Percentiles rank a stretch among this genome's conserved stretches.
These are phyloP conservation scores for Glomeris marginata DNA, from an alignment of 2,888 invertebrate species.

Conservation along the genomic window DNA sequence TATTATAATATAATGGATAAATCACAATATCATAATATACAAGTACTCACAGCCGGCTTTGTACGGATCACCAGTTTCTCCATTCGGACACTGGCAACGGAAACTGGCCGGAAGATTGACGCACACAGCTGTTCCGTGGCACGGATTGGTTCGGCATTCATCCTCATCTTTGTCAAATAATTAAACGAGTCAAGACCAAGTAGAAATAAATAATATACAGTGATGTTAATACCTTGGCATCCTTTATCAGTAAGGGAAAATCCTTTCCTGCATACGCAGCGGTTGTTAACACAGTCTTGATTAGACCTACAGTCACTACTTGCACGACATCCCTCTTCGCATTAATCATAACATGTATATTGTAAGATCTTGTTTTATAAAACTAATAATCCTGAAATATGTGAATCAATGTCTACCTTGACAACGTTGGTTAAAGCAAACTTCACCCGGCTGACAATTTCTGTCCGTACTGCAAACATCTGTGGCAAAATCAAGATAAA, in stretches of 20 bases:
- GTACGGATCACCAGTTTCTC: constrained; percentile 53
- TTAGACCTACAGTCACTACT: constrained; percentile 64
- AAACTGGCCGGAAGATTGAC: constrained; percentile 65
- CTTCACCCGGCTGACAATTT: constrained; percentile 77
- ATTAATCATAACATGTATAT: neutral
- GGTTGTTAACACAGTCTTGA: constrained; percentile 37
- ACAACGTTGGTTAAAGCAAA: constrained; percentile 67
- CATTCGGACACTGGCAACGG: constrained; percentile 60
- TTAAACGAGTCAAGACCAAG: neutral
- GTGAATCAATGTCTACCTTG: constrained; percentile 32
- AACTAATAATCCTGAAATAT: neutral
- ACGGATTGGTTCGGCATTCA: constrained; percentile 48
- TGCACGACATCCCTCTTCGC: constrained; percentile 53
- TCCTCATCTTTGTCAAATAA: constrained; percentile 30
- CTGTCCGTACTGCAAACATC: constrained; percentile 52
- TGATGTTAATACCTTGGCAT: constrained; percentile 44
- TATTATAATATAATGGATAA: too few species aligned
- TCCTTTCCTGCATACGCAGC: constrained; percentile 39
- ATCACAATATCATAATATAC: neutral
- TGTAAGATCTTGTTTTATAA: neutral
- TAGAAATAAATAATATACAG: neutral
- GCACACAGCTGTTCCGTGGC: constrained; percentile 65
- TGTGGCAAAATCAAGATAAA: constrained; percentile 4
- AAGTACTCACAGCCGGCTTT: constrained; percentile 14
- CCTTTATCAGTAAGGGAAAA: constrained; percentile 55